These are phyloP conservation scores for Epiperipatus broadwayi DNA, from an alignment of 2,888 invertebrate species.

Conservation along the genomic window DNA sequence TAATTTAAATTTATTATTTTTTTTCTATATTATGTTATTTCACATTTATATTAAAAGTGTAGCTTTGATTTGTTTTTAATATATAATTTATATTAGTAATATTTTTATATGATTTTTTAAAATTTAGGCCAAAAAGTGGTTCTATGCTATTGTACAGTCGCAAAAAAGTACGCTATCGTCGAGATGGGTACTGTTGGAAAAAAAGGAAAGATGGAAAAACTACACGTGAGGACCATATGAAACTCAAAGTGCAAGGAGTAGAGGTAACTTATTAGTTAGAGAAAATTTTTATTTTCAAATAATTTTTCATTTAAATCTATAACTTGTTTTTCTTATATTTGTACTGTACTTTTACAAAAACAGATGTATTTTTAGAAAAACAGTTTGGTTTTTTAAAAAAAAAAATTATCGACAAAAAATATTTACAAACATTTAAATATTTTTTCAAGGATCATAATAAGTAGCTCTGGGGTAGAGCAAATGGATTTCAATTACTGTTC, in stretches of 20 bases:
- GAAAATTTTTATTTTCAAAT: neutral
- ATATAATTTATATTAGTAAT: neutral
- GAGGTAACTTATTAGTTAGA: constrained; percentile 53
- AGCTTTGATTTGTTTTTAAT: constrained; percentile 1
- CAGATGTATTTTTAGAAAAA: too few species aligned
- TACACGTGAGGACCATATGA: constrained; percentile 97
- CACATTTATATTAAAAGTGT: neutral
- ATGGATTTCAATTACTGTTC: too few species aligned
- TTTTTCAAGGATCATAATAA: too few species aligned
- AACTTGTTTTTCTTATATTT: too few species aligned
- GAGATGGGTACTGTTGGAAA: constrained; percentile 97
- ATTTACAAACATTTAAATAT: too few species aligned
- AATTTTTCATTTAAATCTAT: too few species aligned
- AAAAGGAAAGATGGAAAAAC: constrained; percentile 94
- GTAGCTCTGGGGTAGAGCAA: too few species aligned
- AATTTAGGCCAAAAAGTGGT: constrained; percentile 76
- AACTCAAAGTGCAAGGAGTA: constrained; percentile 88
- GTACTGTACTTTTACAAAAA: too few species aligned
- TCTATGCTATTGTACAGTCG: constrained; percentile 88
- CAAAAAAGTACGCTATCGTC: constrained; percentile 80
- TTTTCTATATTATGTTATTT: constrained; percentile 8
- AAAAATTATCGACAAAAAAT: too few species aligned
- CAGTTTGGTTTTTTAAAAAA: too few species aligned
- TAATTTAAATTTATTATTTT: constrained; percentile 8
- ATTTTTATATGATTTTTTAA: constrained; percentile 18